A percentile compares a stretch with the other conserved stretches of the same genome.
Conservation (phyloP, 2,113 vertebrate species). For the Motacilla alba region DNA sequence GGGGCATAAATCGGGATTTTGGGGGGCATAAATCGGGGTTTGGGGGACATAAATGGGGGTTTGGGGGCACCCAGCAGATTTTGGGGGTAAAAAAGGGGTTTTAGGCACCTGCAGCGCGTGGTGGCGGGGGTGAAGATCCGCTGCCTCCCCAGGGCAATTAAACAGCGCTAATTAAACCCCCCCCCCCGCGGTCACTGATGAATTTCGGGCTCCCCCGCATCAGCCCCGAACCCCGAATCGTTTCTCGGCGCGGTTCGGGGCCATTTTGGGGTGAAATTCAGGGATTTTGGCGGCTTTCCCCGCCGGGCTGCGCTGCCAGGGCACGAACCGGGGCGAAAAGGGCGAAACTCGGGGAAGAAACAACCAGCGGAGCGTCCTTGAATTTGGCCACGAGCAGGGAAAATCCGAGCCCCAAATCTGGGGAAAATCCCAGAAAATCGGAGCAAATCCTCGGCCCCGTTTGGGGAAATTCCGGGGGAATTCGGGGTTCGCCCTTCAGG, state of each 20-base stretch:
- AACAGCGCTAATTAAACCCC: not conserved
- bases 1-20: not conserved
- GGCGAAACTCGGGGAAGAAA: not conserved
- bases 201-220: not conserved
- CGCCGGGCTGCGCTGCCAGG: not conserved
- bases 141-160: not conserved
- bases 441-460: not conserved
- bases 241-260: not conserved
- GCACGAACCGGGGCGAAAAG: not conserved
- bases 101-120: too few species aligned
- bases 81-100: not conserved
- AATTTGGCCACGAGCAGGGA: not conserved
- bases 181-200: too few species aligned
- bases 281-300: not conserved
- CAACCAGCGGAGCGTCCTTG: not conserved
- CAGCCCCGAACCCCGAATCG: not conserved
- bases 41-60: not conserved
- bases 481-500: not conserved
- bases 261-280: not conserved
- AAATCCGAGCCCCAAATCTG: not conserved
- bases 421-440: not conserved
- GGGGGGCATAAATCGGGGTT: fast-evolving
- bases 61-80: too few species aligned
- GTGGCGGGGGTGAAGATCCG: too few species aligned
- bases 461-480: not conserved